A percentile compares a stretch with the other conserved stretches of the same genome.
Evolutionary conservation across 2,797 vertebrate species (phyloP).

Genomic region (Schizopygopsis pylzovi): DNA sequence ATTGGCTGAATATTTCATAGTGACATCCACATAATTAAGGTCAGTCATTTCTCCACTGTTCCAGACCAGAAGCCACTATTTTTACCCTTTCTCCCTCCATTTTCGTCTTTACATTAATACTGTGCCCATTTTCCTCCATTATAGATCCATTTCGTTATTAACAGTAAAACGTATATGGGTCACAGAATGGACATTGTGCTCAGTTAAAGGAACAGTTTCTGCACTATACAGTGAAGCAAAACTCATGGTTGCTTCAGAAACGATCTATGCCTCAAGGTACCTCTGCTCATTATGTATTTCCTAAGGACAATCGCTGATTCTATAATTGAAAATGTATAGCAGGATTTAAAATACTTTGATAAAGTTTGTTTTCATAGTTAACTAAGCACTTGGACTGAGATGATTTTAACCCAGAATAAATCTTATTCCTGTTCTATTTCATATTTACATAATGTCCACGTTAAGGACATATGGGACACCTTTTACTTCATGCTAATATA

Average conservation of each 20-base stretch:
- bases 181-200: neutral
- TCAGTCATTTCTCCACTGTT: slow-evolving; percentile 39
- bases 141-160: slow-evolving; percentile 47
- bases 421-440: neutral
- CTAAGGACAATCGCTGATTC: neutral
- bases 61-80: slow-evolving; percentile 28
- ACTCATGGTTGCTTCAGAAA: neutral
- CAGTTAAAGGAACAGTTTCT: neutral
- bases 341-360: neutral
- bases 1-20: slow-evolving; percentile 52
- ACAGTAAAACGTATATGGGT: neutral
- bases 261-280: neutral
- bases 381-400: neutral
- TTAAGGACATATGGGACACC: neutral
- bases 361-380: neutral
- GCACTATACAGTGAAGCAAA: neutral
- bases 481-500: neutral
- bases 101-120: slow-evolving; percentile 38
- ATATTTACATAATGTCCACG: neutral
- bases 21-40: slow-evolving; percentile 60
- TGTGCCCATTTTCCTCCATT: slow-evolving; percentile 41
- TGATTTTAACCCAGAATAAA: neutral
- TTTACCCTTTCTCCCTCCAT: slow-evolving; percentile 41
- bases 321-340: too few species aligned
- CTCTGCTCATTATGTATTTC: neutral